These are phyloP conservation scores for Phyto melanocephala DNA, from an alignment of 2,888 invertebrate genomes.

Conservation along the genomic window DNA sequence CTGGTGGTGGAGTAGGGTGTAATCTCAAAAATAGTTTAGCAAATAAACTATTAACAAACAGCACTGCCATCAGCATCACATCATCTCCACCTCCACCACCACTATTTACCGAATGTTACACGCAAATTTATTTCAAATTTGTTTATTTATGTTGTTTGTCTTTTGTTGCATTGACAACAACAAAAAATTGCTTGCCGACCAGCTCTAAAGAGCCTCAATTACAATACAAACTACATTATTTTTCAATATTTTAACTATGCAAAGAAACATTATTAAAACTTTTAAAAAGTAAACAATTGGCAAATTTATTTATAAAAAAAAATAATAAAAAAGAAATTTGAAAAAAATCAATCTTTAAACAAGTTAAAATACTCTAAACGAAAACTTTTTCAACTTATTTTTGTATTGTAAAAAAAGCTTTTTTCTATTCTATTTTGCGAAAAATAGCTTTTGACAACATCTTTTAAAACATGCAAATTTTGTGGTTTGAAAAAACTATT, in stretches of 20 bases:
- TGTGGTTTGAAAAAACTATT: no score
- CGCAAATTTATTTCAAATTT: slow-evolving; percentile 48
- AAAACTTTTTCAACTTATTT: no score
- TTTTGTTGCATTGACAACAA: slow-evolving; percentile 5
- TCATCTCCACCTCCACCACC: not conserved
- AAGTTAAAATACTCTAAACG: no score
- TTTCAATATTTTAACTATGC: slow-evolving; percentile 18
- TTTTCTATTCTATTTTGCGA: no score
- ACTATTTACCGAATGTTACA: slow-evolving; percentile 17
- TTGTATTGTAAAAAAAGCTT: no score
- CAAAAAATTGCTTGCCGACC: slow-evolving; percentile 3
- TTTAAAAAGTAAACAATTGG: no score
- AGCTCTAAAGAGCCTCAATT: slow-evolving; percentile 37
- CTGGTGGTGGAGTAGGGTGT: not conserved
- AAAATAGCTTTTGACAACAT: no score
- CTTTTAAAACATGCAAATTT: no score
- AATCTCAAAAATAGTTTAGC: slow-evolving; percentile 3
- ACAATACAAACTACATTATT: slow-evolving; percentile 9
- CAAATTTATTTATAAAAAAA: no score
- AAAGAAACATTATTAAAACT: slow-evolving; percentile 13
- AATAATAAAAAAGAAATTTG: no score
- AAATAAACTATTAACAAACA: slow-evolving; percentile 31
- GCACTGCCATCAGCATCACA: not conserved
- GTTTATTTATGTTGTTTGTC: slow-evolving; percentile 20
- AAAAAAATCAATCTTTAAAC: no score